Percentiles rank a stretch among this genome's conserved stretches.
These are phyloP conservation scores for Palloptera scutellata DNA, from an alignment of 2,888 invertebrate species.

Conservation along the genomic window DNA sequence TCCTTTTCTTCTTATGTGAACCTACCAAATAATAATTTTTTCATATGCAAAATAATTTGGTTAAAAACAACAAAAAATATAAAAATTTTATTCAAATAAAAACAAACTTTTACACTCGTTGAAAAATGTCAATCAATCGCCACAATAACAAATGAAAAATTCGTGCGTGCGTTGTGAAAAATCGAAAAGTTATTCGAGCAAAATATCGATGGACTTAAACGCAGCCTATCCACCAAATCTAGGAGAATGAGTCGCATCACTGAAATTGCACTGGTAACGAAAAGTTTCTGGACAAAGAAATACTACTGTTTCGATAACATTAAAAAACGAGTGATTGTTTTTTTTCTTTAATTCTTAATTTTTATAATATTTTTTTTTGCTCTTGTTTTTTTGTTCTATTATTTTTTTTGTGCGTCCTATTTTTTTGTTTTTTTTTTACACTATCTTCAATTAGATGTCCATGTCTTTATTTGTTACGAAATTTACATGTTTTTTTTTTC, in stretches of 20 bases:
- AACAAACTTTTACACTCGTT: constrained; percentile 28
- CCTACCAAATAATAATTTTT: constrained; percentile 26
- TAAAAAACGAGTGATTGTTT: constrained; percentile 55
- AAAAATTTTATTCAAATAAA: constrained; percentile 8
- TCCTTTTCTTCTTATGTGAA: constrained; percentile 37
- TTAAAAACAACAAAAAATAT: constrained; percentile 7
- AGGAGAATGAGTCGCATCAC: constrained; percentile 84
- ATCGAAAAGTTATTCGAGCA: constrained; percentile 80
- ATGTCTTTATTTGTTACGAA: background rate
- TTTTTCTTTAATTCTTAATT: constrained; percentile 11
- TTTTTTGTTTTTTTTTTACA: constrained; percentile 28
- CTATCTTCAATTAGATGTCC: constrained; percentile 32
- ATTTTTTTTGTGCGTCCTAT: constrained; percentile 18
- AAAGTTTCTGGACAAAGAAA: constrained; percentile 55
- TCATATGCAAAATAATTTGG: constrained; percentile 17
- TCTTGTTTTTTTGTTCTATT: constrained; percentile 28
- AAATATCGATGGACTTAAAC: constrained; percentile 86
- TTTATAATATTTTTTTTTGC: constrained; percentile 28
- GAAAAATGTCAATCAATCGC: constrained; percentile 26
- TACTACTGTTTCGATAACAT: constrained; percentile 52
- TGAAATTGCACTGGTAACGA: constrained; percentile 82
- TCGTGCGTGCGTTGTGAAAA: constrained; percentile 28
- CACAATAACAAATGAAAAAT: constrained; percentile 26
- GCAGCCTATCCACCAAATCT: constrained; percentile 78
- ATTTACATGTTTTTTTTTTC: constrained; percentile 4